These are phyloP conservation scores for Malthinus flaveolus DNA, from an alignment of 2,888 invertebrate genomes.

Conservation along the genomic window DNA sequence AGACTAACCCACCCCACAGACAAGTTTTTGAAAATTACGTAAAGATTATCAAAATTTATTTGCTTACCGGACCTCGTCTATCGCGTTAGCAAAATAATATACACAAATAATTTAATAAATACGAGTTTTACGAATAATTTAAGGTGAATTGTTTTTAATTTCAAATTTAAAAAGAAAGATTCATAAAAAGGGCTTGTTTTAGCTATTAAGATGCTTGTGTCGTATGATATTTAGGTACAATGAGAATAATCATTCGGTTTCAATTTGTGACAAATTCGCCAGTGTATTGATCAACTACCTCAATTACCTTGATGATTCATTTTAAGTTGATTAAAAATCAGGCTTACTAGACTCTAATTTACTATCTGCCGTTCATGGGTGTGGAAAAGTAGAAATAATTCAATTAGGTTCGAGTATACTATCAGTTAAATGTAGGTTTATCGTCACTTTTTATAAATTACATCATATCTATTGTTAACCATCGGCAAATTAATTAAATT, in stretches of 20 bases:
- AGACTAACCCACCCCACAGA: too few relatives aligned
- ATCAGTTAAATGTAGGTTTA: constrained; percentile 20
- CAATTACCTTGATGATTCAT: constrained; percentile 3
- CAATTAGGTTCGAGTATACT: background rate
- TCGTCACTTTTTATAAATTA: background rate
- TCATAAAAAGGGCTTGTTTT: too few relatives aligned
- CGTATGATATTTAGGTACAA: background rate
- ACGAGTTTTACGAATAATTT: too few relatives aligned
- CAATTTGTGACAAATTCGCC: constrained; percentile 5
- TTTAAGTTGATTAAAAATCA: constrained; percentile 3
- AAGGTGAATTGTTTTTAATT: too few relatives aligned
- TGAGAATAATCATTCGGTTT: background rate
- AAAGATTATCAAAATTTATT: too few relatives aligned
- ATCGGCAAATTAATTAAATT: background rate
- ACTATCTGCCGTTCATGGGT: constrained; percentile 37
- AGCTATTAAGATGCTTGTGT: too few relatives aligned
- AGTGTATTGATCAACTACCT: constrained; percentile 2
- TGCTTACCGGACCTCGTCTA: too few relatives aligned
- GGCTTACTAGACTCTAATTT: constrained; percentile 1
- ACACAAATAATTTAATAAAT: too few relatives aligned
- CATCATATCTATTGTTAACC: constrained; percentile 1
- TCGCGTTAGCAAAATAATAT: too few relatives aligned
- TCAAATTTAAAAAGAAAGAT: too few relatives aligned
- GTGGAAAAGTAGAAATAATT: constrained; percentile 34
- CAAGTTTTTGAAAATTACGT: too few relatives aligned